phyloP scores from a whole-genome alignment of 1,140 invertebrate species.

The Campoletis sonorensis region DNA sequence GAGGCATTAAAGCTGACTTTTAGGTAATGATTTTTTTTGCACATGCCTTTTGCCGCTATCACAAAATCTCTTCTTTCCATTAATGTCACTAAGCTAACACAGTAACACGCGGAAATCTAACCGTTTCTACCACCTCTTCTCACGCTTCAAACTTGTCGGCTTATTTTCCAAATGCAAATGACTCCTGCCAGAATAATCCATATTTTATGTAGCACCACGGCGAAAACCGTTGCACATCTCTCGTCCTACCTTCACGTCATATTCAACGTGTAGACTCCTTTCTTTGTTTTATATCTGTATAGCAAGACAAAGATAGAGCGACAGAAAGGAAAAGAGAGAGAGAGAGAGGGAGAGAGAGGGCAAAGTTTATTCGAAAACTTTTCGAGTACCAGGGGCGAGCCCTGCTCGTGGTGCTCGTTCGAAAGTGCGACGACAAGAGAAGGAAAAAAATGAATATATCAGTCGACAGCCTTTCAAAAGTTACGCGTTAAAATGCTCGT shows the following conservation, averaged over 20 bases:
- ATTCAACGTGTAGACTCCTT: constrained; percentile 55
- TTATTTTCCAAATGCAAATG: constrained; percentile 76
- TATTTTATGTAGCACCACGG: constrained; percentile 70
- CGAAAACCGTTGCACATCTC: constrained; percentile 55
- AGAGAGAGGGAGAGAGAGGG: not conserved
- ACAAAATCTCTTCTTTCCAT: constrained; percentile 6
- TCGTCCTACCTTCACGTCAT: constrained; percentile 32
- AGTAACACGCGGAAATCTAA: constrained; percentile 33
- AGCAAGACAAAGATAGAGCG: constrained; percentile 14
- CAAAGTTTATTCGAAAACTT: constrained; percentile 71
- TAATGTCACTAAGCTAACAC: constrained; percentile 19
- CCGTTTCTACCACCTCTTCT: not conserved
- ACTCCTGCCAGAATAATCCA: constrained; percentile 71
- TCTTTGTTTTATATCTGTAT: constrained; percentile 32
- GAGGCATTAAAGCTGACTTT: constrained; percentile 19
- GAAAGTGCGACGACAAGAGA: constrained; percentile 5
- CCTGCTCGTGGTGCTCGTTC: not conserved
- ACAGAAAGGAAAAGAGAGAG: constrained; percentile 15
- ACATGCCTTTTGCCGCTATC: not conserved
- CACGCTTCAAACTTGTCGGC: constrained; percentile 62
- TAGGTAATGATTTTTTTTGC: not conserved
- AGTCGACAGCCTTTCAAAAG: constrained; percentile 8
- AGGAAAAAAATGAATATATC: constrained; percentile 16
- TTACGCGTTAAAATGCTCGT: not conserved
- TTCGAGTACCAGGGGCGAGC: constrained; percentile 44